Evolutionary conservation across 2,797 vertebrate genomes (phyloP).

Genomic region (Oreochromis mossambicus): DNA sequence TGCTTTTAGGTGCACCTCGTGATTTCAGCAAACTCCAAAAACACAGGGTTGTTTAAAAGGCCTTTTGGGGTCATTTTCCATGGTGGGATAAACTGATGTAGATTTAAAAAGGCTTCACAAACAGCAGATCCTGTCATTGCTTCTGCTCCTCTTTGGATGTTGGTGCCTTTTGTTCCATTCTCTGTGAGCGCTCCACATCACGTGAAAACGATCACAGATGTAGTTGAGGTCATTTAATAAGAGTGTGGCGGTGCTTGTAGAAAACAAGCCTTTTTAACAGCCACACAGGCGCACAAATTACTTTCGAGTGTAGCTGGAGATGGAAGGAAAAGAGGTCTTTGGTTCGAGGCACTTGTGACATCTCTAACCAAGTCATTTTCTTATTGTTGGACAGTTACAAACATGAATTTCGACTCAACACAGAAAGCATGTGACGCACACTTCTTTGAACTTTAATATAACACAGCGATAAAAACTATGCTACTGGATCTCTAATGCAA

Average conservation of each 20-base stretch:
- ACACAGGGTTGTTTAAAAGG: neutral
- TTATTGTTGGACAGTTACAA: neutral
- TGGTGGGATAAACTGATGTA: neutral
- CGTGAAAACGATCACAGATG: neutral
- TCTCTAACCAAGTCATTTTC: neutral
- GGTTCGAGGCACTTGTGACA: neutral
- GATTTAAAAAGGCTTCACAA: neutral
- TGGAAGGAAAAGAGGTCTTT: neutral
- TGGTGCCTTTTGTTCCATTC: neutral
- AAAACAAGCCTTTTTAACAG: neutral
- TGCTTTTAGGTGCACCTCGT: neutral
- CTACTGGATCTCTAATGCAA: neutral
- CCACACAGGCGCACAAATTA: neutral
- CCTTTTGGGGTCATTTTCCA: fast-evolving
- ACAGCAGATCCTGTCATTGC: neutral
- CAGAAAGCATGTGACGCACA: fast-evolving
- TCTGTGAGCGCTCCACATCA: neutral
- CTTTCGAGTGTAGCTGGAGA: fast-evolving
- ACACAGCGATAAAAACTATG: neutral
- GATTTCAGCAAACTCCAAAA: too few species aligned
- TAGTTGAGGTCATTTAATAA: neutral
- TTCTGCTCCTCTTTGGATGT: neutral
- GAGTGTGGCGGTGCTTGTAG: neutral
- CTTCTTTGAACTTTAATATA: neutral
- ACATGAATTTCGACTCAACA: neutral